Conservation (phyloP, 1,140 invertebrate species). For the Trissolcus basalis region DNA sequence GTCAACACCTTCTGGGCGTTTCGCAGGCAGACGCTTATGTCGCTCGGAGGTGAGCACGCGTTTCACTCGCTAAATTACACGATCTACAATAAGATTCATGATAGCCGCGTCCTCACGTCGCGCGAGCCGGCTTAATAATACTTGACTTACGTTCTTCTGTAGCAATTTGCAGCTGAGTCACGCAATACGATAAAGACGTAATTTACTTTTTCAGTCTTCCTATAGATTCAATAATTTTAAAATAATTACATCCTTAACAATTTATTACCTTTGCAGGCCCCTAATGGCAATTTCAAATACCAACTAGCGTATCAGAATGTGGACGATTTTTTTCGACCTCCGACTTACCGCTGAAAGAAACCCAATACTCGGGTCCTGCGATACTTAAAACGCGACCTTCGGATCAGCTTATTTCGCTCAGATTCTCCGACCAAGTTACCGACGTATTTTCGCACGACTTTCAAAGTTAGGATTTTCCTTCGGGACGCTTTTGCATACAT, state of each 20-base stretch:
- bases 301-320: not conserved
- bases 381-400: slow-evolving; percentile 26
- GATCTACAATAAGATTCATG: slow-evolving; percentile 60
- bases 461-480: slow-evolving; percentile 17
- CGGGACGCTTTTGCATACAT: slow-evolving; percentile 4
- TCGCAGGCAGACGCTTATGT: slow-evolving; percentile 34
- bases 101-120: slow-evolving; percentile 52
- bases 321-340: slow-evolving; percentile 24
- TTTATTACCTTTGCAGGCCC: slow-evolving; percentile 1
- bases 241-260: slow-evolving; percentile 41
- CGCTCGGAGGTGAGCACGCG: slow-evolving; percentile 42
- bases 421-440: slow-evolving; percentile 25
- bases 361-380: slow-evolving; percentile 16
- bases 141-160: slow-evolving; percentile 50
- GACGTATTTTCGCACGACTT: slow-evolving; percentile 22
- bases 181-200: slow-evolving; percentile 55
- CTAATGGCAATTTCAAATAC: not conserved
- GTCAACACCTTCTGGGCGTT: slow-evolving; percentile 40
- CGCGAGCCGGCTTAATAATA: slow-evolving; percentile 49
- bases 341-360: slow-evolving; percentile 23
- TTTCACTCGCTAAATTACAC: slow-evolving; percentile 50
- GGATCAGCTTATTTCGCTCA: slow-evolving; percentile 32
- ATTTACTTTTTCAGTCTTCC: slow-evolving; percentile 36
- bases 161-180: slow-evolving; percentile 53
- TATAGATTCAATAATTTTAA: slow-evolving; percentile 45